Evolutionary conservation across 1,140 invertebrate species (phyloP).

Genomic region (Cydia amplana): DNA sequence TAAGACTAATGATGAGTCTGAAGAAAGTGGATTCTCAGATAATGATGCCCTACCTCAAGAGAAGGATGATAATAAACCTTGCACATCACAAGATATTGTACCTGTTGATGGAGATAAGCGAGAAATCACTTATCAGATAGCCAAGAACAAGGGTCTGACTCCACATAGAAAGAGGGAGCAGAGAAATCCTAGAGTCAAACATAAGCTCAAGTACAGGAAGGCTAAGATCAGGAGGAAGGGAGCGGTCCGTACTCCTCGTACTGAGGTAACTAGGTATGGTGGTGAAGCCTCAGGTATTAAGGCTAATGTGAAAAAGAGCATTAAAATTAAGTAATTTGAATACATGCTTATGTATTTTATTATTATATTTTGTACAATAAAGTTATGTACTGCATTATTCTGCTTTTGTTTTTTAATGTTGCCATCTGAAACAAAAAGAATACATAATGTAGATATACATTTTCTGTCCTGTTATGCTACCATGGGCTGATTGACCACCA

Average conservation of each 20-base stretch:
- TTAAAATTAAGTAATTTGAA: slow-evolving; percentile 87
- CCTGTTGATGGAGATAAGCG: slow-evolving; percentile 82
- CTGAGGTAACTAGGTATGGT: slow-evolving; percentile 88
- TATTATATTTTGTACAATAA: slow-evolving; percentile 59
- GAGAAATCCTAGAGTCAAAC: slow-evolving; percentile 95
- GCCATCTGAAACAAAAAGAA: slow-evolving; percentile 67
- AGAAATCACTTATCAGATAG: slow-evolving; percentile 94
- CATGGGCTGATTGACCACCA: too few species aligned
- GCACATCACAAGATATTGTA: slow-evolving; percentile 52
- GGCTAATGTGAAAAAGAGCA: slow-evolving; percentile 89
- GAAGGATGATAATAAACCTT: slow-evolving; percentile 59
- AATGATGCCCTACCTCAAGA: slow-evolving; percentile 63
- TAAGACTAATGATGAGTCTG: slow-evolving; percentile 63
- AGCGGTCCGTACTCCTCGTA: slow-evolving; percentile 89
- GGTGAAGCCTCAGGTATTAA: slow-evolving; percentile 97
- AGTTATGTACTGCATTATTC: slow-evolving; percentile 41
- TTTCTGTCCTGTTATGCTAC: too few species aligned
- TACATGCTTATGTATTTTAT: slow-evolving; percentile 46
- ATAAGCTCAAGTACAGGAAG: slow-evolving; percentile 94
- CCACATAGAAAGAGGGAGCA: slow-evolving; percentile 93
- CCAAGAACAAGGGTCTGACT: slow-evolving; percentile 96
- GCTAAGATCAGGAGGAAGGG: slow-evolving; percentile 94
- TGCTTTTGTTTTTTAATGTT: slow-evolving; percentile 56
- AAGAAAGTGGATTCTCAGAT: slow-evolving; percentile 72
- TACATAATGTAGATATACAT: too few species aligned